Base-by-base conservation (phyloP, 2,113 vertebrate species). In the Mus spicilegus region DNA sequence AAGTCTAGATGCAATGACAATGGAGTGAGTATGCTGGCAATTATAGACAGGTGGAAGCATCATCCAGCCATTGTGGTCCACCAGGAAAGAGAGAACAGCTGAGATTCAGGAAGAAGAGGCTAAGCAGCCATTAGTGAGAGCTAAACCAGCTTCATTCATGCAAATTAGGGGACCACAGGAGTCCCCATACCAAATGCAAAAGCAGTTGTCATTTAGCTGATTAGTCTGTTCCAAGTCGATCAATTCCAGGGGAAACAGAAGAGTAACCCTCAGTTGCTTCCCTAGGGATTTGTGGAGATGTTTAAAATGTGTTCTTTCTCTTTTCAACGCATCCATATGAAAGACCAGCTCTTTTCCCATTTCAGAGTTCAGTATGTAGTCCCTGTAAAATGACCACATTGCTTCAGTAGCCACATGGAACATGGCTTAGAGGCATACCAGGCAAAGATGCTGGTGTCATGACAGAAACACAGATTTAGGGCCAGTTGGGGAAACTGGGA, bases 331-430 rank as follows among this genome's bases (percentile, higher is more conserved):
- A 36, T 94, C 28, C 81, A 2, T 91, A 33, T 63, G 63, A 97
- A 95, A 87, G 1, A 2, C 73, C 56, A 91, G 84, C 78, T 92
- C 89, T 67, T 8, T 49, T 87, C 84, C 65, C 69, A 67, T 65
- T 91, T 95, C 63, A 88, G 91, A 94, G 65, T 94, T 95, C 30
- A 81, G 26, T 49, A 46, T 80, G 65, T 84, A 76, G 73, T 96
- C 65, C 78, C 36, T 5, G 16, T 70, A 75, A 92, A 89, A 94
- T 78, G 49, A 39, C 78, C 17, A 86, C 46, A 16, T 91, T 95
- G 24, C 39, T 78, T 91, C 90, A 87, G 46, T 94, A 78, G 42
- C 54, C 76, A 26, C 16, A 36, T 11, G 51, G 56, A 82, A 75
- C 20, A 51, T 58, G 39, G 13, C 78, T 93, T 81, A 54, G 70